A percentile compares a stretch with the other conserved stretches of the same genome.
Conservation (phyloP, 2,797 vertebrate genomes). For the Sebastiscus tertius region DNA sequence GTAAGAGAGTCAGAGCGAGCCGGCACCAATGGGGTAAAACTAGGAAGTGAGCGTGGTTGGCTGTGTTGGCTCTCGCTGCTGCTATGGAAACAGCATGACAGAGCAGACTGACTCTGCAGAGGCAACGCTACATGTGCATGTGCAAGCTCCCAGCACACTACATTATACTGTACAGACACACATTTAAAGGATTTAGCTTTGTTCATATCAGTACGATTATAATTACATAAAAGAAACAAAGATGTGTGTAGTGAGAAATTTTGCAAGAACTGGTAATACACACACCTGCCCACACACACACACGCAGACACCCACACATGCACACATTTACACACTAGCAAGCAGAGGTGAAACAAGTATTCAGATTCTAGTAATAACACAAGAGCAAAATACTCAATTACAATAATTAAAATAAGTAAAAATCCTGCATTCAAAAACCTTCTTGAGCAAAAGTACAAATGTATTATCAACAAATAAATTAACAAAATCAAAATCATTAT, state of each 20-base stretch:
- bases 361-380: background rate
- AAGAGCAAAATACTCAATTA: background rate
- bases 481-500: background rate
- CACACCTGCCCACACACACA: constrained; percentile 16
- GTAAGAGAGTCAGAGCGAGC: constrained; percentile 30
- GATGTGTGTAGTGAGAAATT: constrained; percentile 11
- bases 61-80: constrained; percentile 70
- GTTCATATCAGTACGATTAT: background rate
- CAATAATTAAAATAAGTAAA: background rate
- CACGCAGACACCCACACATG: constrained; percentile 9
- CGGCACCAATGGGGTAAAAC: constrained; percentile 55
- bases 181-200: background rate
- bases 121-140: constrained; percentile 42
- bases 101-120: constrained; percentile 77
- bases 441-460: background rate
- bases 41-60: constrained; percentile 72
- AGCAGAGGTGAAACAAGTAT: background rate
- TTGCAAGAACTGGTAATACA: constrained; percentile 8
- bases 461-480: background rate
- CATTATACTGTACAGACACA: background rate
- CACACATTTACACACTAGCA: background rate
- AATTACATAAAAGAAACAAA: constrained; percentile 10
- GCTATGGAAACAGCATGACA: constrained; percentile 78
- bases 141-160: background rate
- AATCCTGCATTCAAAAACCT: background rate